phyloP scores from a whole-genome alignment of 2,113 vertebrate species.

The Poicephalus gulielmi region DNA sequence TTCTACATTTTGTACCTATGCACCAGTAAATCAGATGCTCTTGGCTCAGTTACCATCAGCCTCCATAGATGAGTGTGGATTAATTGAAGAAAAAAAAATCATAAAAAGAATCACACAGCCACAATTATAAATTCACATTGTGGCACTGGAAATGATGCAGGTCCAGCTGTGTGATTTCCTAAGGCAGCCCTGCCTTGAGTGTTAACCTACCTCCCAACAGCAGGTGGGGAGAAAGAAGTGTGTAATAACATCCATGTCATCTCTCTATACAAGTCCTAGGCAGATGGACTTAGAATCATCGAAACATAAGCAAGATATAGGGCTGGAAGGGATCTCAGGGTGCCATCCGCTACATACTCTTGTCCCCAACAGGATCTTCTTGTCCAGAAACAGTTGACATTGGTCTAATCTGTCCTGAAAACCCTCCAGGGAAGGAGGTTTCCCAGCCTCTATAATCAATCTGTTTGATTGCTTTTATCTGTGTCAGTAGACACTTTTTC shows the following conservation, averaged over 20 bases:
- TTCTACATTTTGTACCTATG: not conserved
- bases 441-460: not conserved
- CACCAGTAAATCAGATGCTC: not conserved
- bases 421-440: not conserved
- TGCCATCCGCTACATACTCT: not conserved
- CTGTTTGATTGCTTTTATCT: not conserved
- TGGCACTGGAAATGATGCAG: not conserved
- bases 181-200: not conserved
- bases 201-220: not conserved
- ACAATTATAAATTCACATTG: not conserved
- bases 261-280: not conserved
- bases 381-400: not conserved
- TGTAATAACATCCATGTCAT: not conserved
- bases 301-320: not conserved
- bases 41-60: not conserved
- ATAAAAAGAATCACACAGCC: not conserved
- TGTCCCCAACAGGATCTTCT: not conserved
- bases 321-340: not conserved
- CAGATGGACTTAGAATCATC: constrained; percentile 49
- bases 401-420: not conserved
- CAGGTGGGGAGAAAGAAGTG: not conserved
- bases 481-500: not conserved
- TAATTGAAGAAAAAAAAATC: not conserved
- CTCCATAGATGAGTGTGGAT: not conserved
- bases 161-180: not conserved